Base-by-base conservation (phyloP, 2,888 invertebrate genomes). In the Heliconius hortense region DNA sequence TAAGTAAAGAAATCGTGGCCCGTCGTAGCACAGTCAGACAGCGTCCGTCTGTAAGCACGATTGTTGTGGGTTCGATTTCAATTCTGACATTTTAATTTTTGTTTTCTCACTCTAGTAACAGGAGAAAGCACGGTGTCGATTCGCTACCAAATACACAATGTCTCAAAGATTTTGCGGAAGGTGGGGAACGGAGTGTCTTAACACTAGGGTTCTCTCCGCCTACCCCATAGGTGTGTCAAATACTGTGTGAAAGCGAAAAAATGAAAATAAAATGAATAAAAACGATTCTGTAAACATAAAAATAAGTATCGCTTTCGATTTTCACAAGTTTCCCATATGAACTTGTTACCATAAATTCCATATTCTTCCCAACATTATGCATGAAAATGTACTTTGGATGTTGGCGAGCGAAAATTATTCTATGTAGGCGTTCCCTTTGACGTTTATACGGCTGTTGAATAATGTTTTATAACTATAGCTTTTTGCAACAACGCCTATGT, bases 391-490 rank as follows among this genome's bases (percentile, higher is more conserved):
- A 87, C 84, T 86, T 87, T 86, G 86, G 88, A 87, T 88, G 87
- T 89, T 88, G 84, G 80, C n/a, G n/a, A 81, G 85, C 82, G 85
- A 87, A 87, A 91, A 91, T 91, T 91, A 93, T 93, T 87, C 91
- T 86, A 86, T 90, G 90, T 89, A 90, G 89, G 88, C 88, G 86
- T 89, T 89, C 84, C 79, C 78, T 86, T 82, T 88, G 90, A 90
- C 90, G 84, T 92, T 92, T 90, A 89, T 91, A 81, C 83, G 82
- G 84, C 84, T 90, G 89, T 90, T 90, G 91, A 93, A 89, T 90
- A 87, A 90, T 92, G 89, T 87, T 92, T 89, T 91, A 90, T 89
- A 91, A 90, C 90, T 89, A 91, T 88, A 86, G 84, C 81, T 80
- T 84, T 84, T 84, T 80, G 83, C 85, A 86, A 88, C 86, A 85